Percentiles rank a stretch among this genome's conserved stretches.
phyloP scores from a whole-genome alignment of 2,888 invertebrate genomes.

The Caenorhabditis afra region DNA sequence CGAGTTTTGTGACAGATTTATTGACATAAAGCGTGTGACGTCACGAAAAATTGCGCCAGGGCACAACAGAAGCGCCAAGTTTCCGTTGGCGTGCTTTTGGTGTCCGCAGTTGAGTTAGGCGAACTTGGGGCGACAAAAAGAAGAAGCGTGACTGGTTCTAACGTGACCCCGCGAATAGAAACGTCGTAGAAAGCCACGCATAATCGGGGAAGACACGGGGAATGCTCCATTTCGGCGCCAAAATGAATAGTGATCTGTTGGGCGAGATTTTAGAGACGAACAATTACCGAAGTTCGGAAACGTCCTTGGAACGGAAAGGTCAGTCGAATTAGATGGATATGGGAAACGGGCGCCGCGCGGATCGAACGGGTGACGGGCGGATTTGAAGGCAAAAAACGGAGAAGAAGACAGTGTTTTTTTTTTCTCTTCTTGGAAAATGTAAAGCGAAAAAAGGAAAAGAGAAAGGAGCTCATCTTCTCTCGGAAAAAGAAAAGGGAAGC shows the following conservation, averaged over 20 bases:
- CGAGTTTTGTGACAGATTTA: slow-evolving; percentile 49
- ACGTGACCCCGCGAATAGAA: slow-evolving; percentile 19
- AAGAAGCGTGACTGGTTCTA: too few species aligned
- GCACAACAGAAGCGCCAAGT: slow-evolving; percentile 33
- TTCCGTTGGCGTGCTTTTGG: slow-evolving; percentile 25
- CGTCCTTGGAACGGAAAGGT: slow-evolving; percentile 51
- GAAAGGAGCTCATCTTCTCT: slow-evolving; percentile 40
- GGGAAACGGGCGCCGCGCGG: slow-evolving; percentile 12
- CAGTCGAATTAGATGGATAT: slow-evolving; percentile 35
- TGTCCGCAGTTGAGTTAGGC: background rate
- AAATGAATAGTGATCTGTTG: slow-evolving; percentile 2
- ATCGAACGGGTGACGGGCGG: background rate
- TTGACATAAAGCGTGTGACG: slow-evolving; percentile 52
- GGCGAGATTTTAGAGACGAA: slow-evolving; percentile 3
- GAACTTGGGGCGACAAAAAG: too few species aligned
- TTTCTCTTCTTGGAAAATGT: background rate
- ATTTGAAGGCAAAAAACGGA: slow-evolving; percentile 1
- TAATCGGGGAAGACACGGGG: too few species aligned
- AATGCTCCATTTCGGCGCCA: slow-evolving; percentile 20
- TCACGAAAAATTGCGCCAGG: slow-evolving; percentile 35
- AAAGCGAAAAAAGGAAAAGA: slow-evolving; percentile 6
- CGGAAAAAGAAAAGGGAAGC: slow-evolving; percentile 33
- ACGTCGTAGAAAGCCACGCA: background rate
- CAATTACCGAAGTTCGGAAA: slow-evolving; percentile 36
- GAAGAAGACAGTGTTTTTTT: slow-evolving; percentile 6